phyloP scores from a whole-genome alignment of 2,888 invertebrate genomes.

The Xanthia togata region DNA sequence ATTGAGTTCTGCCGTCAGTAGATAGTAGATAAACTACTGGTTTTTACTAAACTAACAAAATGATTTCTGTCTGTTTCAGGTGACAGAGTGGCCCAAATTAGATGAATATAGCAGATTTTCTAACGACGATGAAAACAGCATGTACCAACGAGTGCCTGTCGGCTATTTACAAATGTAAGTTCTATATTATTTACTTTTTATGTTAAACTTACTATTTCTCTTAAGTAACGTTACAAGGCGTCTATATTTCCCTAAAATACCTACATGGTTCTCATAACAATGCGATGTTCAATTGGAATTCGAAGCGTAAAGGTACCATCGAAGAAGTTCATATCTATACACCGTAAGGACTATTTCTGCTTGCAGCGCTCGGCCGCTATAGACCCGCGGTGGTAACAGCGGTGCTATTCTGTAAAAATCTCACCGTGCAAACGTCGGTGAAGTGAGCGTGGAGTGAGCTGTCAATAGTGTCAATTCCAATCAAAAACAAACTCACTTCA shows the following conservation, averaged over 20 bases:
- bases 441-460: too few species aligned
- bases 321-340: too few species aligned
- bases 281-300: too few species aligned
- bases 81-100: conserved; percentile 91
- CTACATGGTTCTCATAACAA: not conserved
- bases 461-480: too few species aligned
- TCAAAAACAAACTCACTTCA: too few species aligned
- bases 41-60: not conserved
- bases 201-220: not conserved
- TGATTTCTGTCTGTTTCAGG: conserved; percentile 74
- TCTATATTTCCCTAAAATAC: not conserved
- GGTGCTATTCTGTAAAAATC: too few species aligned
- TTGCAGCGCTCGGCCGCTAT: too few species aligned
- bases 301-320: too few species aligned
- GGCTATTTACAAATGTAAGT: conserved; percentile 83
- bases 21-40: not conserved
- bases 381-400: too few species aligned
- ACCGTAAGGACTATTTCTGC: too few species aligned
- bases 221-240: not conserved
- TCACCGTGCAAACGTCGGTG: too few species aligned
- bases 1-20: too few species aligned
- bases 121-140: conserved; percentile 70
- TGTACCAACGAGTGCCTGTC: conserved; percentile 79
- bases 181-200: not conserved
- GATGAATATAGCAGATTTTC: conserved; percentile 85